Percentiles rank a stretch among this genome's conserved stretches.
Evolutionary conservation across 2,888 invertebrate species (phyloP).

Genomic region (Amphipoea oculea): DNA sequence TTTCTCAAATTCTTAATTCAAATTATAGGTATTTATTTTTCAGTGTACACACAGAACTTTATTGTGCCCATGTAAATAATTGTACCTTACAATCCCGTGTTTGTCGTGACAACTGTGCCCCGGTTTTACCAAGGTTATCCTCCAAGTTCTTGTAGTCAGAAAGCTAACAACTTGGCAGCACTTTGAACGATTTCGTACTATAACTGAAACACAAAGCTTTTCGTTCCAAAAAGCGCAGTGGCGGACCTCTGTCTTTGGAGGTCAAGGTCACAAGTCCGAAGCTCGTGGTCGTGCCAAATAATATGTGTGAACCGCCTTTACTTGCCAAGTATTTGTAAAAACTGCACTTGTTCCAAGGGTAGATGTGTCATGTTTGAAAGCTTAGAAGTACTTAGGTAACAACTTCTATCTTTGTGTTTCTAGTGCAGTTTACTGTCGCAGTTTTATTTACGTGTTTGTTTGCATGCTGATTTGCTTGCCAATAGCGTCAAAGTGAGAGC

Average conservation of each 20-base stretch:
- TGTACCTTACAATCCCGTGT: not conserved
- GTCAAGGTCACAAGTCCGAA: constrained; percentile 47
- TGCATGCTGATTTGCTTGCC: not conserved
- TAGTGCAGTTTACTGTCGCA: not conserved
- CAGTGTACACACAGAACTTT: not conserved
- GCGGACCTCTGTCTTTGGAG: constrained; percentile 25
- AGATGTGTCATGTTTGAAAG: constrained; percentile 32
- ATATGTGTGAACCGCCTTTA: constrained; percentile 25
- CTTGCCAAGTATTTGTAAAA: constrained; percentile 53
- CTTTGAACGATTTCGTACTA: constrained; percentile 18
- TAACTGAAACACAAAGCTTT: constrained; percentile 20
- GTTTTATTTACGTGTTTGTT: not conserved
- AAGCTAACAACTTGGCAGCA: constrained; percentile 44
- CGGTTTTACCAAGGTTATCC: constrained; percentile 23
- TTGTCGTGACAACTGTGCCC: constrained; percentile 1
- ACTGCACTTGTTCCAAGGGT: constrained; percentile 48
- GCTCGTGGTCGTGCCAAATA: constrained; percentile 52
- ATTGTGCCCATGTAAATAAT: not conserved
- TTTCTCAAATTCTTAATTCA: not conserved
- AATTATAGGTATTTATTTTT: not conserved
- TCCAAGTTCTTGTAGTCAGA: constrained; percentile 12
- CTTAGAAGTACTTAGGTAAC: constrained; percentile 9
- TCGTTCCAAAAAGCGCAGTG: constrained; percentile 37
- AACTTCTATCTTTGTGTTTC: not conserved
- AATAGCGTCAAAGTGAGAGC: not conserved